Evolutionary conservation across 2,888 invertebrate species (phyloP).

Genomic region (Hartigia nigra): DNA sequence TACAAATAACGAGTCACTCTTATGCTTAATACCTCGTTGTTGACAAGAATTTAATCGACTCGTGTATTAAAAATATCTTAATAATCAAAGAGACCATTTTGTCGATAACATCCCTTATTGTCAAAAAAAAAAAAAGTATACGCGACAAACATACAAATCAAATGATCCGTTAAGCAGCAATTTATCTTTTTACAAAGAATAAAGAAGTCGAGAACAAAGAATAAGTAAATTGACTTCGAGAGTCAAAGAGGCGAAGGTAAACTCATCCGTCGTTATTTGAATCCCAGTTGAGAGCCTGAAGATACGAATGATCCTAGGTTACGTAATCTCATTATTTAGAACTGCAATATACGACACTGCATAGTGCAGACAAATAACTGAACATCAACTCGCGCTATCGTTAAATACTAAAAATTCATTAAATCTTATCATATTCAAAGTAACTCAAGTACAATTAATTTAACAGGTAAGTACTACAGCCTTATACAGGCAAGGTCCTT

Average conservation of each 20-base stretch:
- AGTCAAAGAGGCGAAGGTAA: no score
- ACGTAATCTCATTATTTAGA: neutral
- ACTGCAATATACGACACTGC: neutral
- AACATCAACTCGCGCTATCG: neutral
- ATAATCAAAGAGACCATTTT: neutral
- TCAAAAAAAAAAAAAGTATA: neutral
- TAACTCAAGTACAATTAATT: conserved; percentile 6
- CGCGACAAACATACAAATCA: neutral
- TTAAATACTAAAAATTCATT: neutral
- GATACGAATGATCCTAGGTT: neutral
- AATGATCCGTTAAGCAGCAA: neutral
- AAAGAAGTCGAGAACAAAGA: neutral
- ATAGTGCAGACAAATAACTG: neutral
- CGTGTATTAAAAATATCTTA: neutral
- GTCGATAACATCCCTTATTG: neutral
- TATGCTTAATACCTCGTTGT: neutral
- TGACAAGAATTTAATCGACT: neutral
- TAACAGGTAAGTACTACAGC: conserved; percentile 71
- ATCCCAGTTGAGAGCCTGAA: no score
- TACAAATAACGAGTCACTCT: neutral
- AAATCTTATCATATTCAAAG: neutral
- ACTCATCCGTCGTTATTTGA: neutral
- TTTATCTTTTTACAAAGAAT: neutral
- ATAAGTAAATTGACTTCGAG: neutral
- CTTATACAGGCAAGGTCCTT: conserved; percentile 72